phyloP scores from a whole-genome alignment of 92 coral and sea anemone genomes.

The Zoanthus solanderi region DNA sequence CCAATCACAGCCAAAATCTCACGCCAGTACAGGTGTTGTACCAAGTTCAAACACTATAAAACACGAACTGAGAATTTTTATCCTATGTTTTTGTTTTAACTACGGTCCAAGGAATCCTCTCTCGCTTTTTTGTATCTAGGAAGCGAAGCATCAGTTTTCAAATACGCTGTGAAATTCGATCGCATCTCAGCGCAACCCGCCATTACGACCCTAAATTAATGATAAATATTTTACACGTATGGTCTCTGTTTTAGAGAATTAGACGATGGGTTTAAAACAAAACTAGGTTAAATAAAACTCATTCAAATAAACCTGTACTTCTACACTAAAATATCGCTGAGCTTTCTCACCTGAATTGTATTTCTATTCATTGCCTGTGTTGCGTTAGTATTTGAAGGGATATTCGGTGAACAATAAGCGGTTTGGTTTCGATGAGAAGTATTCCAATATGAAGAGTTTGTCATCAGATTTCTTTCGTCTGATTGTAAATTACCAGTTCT shows the following conservation, averaged over 20 bases:
- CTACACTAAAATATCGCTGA: constrained; percentile 41
- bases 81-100: constrained; percentile 8
- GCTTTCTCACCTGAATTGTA: constrained; percentile 80
- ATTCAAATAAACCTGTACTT: constrained; percentile 52
- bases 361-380: constrained; percentile 73
- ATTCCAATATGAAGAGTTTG: constrained; percentile 51
- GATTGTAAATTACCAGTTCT: constrained; percentile 73
- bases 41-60: constrained; percentile 75
- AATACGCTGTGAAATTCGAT: constrained; percentile 80
- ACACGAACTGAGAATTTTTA: constrained; percentile 63
- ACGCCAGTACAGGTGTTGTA: constrained; percentile 70
- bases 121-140: constrained; percentile 5
- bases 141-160: constrained; percentile 42
- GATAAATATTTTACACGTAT: constrained; percentile 91
- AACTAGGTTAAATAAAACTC: constrained; percentile 17
- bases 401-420: constrained; percentile 60
- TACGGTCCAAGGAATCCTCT: constrained; percentile 41
- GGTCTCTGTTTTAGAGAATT: constrained; percentile 53
- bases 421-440: constrained; percentile 47
- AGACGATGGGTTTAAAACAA: constrained; percentile 23
- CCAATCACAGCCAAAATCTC: constrained; percentile 68
- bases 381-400: constrained; percentile 69
- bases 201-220: constrained; percentile 71
- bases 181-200: constrained; percentile 87
- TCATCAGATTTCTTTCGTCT: constrained; percentile 84